phyloP scores from a whole-genome alignment of 2,797 vertebrate genomes.

The Tenualosa ilisha region DNA sequence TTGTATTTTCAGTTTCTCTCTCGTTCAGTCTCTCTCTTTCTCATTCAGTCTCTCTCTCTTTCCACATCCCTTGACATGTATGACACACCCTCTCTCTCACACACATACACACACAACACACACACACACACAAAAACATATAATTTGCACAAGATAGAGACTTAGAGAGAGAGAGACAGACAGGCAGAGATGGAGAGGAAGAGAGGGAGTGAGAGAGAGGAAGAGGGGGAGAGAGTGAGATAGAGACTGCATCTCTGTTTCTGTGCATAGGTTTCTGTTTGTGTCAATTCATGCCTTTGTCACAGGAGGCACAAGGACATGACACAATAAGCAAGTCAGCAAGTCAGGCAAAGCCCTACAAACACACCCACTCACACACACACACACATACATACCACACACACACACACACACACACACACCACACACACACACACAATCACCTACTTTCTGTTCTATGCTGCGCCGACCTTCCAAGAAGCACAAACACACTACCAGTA shows the following conservation, averaged over 20 bases:
- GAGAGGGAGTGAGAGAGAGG: not conserved
- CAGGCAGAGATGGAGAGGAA: not conserved
- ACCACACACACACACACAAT: not conserved
- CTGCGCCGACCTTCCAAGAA: not conserved
- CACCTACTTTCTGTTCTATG: not conserved
- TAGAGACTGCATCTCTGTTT: not conserved
- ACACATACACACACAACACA: not conserved
- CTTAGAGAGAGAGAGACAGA: not conserved
- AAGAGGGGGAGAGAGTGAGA: not conserved
- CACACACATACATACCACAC: not conserved
- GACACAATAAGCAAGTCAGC: not conserved
- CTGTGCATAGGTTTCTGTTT: not conserved
- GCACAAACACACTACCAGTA: not conserved
- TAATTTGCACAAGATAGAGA: not conserved
- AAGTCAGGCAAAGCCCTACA: not conserved
- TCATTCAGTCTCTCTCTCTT: not conserved
- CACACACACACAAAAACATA: conserved; percentile 17
- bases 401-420: too few relatives aligned
- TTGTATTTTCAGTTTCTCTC: too few relatives aligned
- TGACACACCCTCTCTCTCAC: not conserved
- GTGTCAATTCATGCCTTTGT: not conserved
- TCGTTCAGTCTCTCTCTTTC: not conserved
- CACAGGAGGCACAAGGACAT: not conserved
- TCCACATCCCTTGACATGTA: not conserved
- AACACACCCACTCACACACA: not conserved